phyloP scores from a whole-genome alignment of 2,113 vertebrate genomes.

The Clupea harengus region DNA sequence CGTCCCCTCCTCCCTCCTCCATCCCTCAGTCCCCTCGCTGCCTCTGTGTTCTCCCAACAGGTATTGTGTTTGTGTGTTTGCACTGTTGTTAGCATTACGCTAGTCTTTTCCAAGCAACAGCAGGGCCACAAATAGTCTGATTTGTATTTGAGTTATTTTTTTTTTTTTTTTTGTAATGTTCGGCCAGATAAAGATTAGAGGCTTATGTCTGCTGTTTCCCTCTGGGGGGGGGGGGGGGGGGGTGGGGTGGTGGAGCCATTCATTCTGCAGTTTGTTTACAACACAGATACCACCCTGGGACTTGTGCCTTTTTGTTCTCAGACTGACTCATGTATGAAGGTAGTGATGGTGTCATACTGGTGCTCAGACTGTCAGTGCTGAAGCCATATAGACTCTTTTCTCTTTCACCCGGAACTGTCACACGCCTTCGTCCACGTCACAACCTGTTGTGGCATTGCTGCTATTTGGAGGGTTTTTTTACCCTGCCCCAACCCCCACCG shows the following conservation, averaged over 20 bases:
- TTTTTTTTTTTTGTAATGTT: neutral
- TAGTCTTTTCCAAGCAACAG: neutral
- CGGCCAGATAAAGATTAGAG: neutral
- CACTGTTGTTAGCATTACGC: neutral
- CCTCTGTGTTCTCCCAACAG: neutral
- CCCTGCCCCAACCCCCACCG: no score
- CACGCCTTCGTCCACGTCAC: neutral
- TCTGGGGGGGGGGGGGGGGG: neutral
- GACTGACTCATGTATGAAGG: no score
- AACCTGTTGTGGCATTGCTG: neutral
- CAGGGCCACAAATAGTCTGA: neutral
- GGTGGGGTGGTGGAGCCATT: neutral
- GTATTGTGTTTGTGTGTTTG: slow-evolving; percentile 12
- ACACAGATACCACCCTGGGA: neutral
- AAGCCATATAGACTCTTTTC: neutral
- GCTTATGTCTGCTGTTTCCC: neutral
- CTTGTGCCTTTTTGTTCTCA: neutral
- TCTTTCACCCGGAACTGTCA: neutral
- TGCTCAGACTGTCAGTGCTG: neutral
- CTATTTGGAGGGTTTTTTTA: neutral
- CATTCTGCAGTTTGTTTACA: neutral
- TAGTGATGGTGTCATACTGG: no score
- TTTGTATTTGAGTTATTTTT: neutral
- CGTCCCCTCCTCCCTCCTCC: neutral
- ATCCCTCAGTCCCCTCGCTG: neutral